Percentiles rank a stretch among this genome's conserved stretches.
These are phyloP conservation scores for Halictus rubicundus DNA, from an alignment of 1,140 invertebrate species.

Conservation along the genomic window DNA sequence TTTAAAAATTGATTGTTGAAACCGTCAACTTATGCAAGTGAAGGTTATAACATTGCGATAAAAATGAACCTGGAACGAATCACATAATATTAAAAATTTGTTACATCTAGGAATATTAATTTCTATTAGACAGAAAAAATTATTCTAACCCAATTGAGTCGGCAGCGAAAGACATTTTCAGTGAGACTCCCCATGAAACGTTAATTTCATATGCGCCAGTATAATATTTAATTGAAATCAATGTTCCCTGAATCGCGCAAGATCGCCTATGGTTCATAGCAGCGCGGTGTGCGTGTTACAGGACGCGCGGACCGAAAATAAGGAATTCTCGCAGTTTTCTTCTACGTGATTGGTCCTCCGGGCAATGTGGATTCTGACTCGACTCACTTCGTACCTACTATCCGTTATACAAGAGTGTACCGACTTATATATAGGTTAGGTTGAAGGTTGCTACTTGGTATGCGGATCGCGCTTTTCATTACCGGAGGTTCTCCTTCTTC, in stretches of 20 bases:
- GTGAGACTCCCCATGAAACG: too few species aligned
- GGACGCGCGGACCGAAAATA: constrained; percentile 52
- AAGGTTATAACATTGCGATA: too few species aligned
- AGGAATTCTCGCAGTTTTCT: constrained; percentile 60
- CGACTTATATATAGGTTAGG: constrained; percentile 72
- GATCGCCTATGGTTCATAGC: not conserved
- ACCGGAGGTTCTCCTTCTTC: constrained; percentile 77
- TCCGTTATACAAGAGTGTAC: constrained; percentile 68
- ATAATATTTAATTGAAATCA: not conserved
- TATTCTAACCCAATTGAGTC: too few species aligned
- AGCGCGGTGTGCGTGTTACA: not conserved
- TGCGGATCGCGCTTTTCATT: constrained; percentile 82
- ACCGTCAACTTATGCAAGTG: too few species aligned
- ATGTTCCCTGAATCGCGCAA: not conserved
- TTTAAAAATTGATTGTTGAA: too few species aligned
- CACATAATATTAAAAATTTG: too few species aligned
- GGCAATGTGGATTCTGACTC: constrained; percentile 58
- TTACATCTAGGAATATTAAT: too few species aligned
- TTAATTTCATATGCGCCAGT: too few species aligned
- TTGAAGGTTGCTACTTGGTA: constrained; percentile 79
- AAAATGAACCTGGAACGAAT: too few species aligned
- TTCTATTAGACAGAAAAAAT: too few species aligned
- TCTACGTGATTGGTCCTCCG: constrained; percentile 57
- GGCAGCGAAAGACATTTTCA: too few species aligned
- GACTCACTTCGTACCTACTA: constrained; percentile 67